These are phyloP conservation scores for Lepidocyrtinus sp. DNA, from an alignment of 2,888 invertebrate species.

Conservation along the genomic window DNA sequence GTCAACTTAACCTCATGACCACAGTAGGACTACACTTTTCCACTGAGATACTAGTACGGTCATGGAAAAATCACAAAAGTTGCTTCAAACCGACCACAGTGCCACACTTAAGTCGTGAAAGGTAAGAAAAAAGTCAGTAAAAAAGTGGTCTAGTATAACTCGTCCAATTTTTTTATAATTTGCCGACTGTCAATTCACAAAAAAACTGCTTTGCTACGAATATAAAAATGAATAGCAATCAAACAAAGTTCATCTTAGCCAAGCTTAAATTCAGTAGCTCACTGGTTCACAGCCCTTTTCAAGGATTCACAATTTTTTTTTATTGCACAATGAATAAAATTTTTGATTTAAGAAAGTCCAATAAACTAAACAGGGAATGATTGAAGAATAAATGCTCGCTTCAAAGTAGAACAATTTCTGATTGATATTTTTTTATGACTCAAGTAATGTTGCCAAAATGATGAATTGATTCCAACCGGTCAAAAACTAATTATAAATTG, in stretches of 20 bases:
- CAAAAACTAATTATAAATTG: not conserved
- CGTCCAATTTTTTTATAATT: no score
- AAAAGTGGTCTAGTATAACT: not conserved
- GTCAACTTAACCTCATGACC: constrained; percentile 47
- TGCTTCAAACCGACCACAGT: not conserved
- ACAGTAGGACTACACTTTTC: not conserved
- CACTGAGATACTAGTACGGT: not conserved
- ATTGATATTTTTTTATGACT: not conserved
- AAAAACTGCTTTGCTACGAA: no score
- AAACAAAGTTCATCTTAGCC: no score
- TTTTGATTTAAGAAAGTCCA: not conserved
- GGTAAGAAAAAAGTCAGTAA: not conserved
- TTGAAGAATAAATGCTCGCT: not conserved
- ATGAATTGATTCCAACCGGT: not conserved
- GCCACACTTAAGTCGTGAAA: not conserved
- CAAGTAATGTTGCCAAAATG: not conserved
- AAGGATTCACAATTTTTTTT: not conserved
- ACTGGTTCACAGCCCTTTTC: no score
- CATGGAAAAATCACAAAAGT: not conserved
- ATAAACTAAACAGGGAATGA: not conserved
- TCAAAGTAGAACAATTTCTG: not conserved
- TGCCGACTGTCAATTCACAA: no score
- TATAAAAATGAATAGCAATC: no score
- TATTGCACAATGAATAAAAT: not conserved
- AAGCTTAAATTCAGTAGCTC: no score